Evolutionary conservation across 2,797 vertebrate species (phyloP).

Genomic region (Hippocampus kuda): DNA sequence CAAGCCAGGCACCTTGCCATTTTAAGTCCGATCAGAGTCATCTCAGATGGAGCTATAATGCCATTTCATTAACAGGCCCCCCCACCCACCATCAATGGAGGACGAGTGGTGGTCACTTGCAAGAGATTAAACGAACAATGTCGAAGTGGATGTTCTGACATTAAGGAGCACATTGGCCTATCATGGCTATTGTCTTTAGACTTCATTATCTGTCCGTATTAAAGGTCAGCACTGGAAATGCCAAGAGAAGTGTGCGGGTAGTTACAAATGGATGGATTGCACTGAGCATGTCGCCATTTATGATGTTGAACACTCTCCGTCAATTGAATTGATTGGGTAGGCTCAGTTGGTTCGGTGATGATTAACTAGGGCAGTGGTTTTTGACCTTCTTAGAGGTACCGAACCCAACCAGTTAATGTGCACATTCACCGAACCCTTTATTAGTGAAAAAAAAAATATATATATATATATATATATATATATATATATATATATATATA

Average conservation of each 20-base stretch:
- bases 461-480: no score
- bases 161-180: constrained; percentile 62
- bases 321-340: constrained; percentile 50
- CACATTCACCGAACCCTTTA: no score
- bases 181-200: constrained; percentile 69
- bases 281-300: constrained; percentile 47
- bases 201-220: constrained; percentile 64
- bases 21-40: constrained; percentile 59
- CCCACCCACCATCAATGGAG: constrained; percentile 36
- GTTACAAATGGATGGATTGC: constrained; percentile 52
- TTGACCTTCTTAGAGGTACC: neutral
- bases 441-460: no score
- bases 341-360: constrained; percentile 12
- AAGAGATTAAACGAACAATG: constrained; percentile 59
- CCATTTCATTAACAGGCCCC: constrained; percentile 54
- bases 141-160: constrained; percentile 65
- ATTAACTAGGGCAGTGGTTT: neutral
- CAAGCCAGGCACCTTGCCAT: constrained; percentile 50
- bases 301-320: constrained; percentile 47
- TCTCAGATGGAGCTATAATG: constrained; percentile 55
- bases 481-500: no score
- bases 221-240: constrained; percentile 64
- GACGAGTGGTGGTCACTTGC: constrained; percentile 27
- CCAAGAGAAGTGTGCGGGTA: constrained; percentile 46
- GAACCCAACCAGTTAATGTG: no score